Base-by-base conservation (phyloP, 2,888 invertebrate genomes). In the Drosophila robusta region DNA sequence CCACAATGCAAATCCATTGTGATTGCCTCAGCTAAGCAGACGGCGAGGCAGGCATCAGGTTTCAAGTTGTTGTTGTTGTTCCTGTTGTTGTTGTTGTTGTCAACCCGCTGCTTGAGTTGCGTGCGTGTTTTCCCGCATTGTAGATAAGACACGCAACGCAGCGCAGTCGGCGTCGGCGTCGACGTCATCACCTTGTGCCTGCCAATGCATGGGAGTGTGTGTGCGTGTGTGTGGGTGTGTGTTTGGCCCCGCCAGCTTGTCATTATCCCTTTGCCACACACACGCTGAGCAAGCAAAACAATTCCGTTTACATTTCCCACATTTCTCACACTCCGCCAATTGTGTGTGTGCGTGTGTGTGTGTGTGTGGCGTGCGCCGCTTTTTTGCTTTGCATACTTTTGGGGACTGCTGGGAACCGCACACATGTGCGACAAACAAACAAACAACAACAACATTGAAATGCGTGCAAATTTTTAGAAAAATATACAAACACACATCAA, bases 381-480 rank as follows among this genome's bases (percentile, higher is more conserved):
- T 77, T 73, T 67, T 75, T 70, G 74, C 67, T 54, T 86, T 88
- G 83, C 83, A 83, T 88, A 83, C 88, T 83, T 83, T 87, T 77
- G 26, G 66, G 81, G 60, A 75, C 55, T 47, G 83, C 66, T 83
- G 83, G 83, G 83, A 83, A 83, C 67, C 72, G 80, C 83, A 83
- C 83, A 83, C 78, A 83, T 83, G 83, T 86, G 88, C 80, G 76
- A 60, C 81, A 84, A 81, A 74, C 81, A 84, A 81, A 72, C 63
- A 75, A 50, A 57, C 34, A 70, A 49, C 49, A 69, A 58, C 70
- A 62, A 51, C 66, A 80, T 79, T 85, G 82, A 86, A 86, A 82
- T 87, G 83, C 88, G 88, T 86, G 86, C 88, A 88, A 86, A 83
- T 88, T 83, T 83, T 83, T 83, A 83, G 88, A 88, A 83, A 88